Evolutionary conservation across 1,140 invertebrate species (phyloP), one percentile per base, ranked within the genome.

Genomic region (Nephila pilipes): DNA sequence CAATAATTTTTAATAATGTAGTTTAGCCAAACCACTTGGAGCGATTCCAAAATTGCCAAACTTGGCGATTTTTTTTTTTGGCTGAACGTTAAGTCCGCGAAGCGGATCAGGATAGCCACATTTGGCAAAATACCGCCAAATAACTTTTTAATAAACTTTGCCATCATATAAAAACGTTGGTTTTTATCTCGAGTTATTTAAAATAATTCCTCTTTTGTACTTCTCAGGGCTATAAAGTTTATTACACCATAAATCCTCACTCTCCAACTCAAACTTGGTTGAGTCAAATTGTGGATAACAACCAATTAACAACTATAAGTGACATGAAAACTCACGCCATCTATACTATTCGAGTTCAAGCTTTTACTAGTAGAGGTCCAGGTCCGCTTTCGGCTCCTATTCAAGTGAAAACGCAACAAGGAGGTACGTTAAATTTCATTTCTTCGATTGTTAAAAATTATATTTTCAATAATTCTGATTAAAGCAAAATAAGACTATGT

Each of bases 361-460:
- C 98, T 0, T 97, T 98, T 94, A 99, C 98, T 5, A 98, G 97
- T 54, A 98, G 99, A 87, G 98, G 98, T 5, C 97, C 98, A 32
- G 98, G 98, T 91, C 98, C 98, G 1, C 96, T 99, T 92, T 99
- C 98, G 93, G 96, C 97, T 0, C 98, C 98, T 20, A 98, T 99
- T 22, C 98, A 99, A 96, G 98, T 99, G 94, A 99, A 99, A 96
- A 99, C 98, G 14, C 98, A 99, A 95, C 98, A 98, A 97, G 99
- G 98, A 97, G 96, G 96, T 97, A 96, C 63, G 65, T 46, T 46
- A 29, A 75, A 69, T 25, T 69, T 69, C 5, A 29, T 69, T 20
- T 2, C 22, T n/a, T 20, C 18, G 18, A 29, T 0, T 69, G 10
- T 69, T 8, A 69, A 25, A 69, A 16, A 12, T 16, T 22, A 20